Base-by-base conservation (phyloP, 2,888 invertebrate species). In the Dascillus cervinus region DNA sequence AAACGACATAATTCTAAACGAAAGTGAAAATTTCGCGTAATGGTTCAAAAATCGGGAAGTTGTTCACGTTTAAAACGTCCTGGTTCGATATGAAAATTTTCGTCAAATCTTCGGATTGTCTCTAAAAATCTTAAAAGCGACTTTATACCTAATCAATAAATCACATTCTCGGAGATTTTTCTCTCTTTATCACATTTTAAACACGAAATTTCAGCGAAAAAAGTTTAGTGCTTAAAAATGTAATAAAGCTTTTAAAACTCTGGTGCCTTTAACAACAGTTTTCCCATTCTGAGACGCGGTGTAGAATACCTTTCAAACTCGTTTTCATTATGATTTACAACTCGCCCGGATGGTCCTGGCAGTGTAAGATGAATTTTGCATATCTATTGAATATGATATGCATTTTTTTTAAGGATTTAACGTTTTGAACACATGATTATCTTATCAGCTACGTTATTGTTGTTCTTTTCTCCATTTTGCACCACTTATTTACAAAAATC, bases 351-450 rank as follows among this genome's bases (percentile, higher is more conserved):
- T 36, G 35, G 27, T 27, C 19, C 30, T 33, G 39, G 39, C 39
- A 39, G 36, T 39, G 39, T 33, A 22, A n/a, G n/a, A n/a, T n/a
- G n/a, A 26, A 32, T 39, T 27, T 36, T 36, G 39, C 39, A 36
- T 29, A 21, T 20, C 25, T 39, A 32, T 11, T 29, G 12, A 22
- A 30, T 35, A 39, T 39, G 39, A 39, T 39, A 39, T 36, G 35
- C 35, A 27, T 29, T 15, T 17, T 25, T 35, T 9, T 6, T 9
- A 13, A 24, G 12, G 13, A 13, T 8, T 24, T 9, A 19, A 22
- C 29, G 19, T 34, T 23, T 32, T 36, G 31, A 36, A 32, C 36
- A 32, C 36, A 21, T 29, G 12, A 25, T 32, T 28, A 20, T 22
- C 32, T 32, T 32, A 34, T 8, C 21, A 34, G 22, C 34, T 22